Conservation (phyloP, 1,140 invertebrate species). For the Psix sp. region DNA sequence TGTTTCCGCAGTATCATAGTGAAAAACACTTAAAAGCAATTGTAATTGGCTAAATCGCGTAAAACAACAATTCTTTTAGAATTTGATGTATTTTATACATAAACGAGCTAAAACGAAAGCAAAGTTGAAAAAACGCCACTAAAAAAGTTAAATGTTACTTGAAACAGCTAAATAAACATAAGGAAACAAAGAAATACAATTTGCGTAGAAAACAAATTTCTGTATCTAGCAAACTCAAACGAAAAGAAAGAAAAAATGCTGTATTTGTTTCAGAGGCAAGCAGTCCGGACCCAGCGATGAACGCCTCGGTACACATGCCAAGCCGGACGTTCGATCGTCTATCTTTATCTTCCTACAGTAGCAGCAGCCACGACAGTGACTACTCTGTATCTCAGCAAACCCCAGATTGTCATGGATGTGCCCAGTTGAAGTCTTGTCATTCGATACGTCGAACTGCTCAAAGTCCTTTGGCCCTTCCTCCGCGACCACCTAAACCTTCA, state of each 20-base stretch:
- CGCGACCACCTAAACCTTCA: constrained; percentile 71
- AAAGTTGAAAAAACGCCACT: too few species aligned
- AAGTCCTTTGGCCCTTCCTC: constrained; percentile 65
- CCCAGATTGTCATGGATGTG: constrained; percentile 65
- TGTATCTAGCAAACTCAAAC: too few species aligned
- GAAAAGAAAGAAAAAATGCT: neutral
- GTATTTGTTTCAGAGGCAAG: constrained; percentile 42
- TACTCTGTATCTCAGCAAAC: constrained; percentile 66
- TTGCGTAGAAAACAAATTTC: too few species aligned
- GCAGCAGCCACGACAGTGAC: constrained; percentile 73
- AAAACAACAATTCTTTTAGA: too few species aligned
- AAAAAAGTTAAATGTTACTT: too few species aligned
- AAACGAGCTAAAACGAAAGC: too few species aligned
- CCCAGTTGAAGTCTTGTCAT: constrained; percentile 25
- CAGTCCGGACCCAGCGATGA: constrained; percentile 63
- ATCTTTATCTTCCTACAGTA: constrained; percentile 74
- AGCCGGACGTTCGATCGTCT: constrained; percentile 70
- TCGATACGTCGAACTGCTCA: constrained; percentile 40
- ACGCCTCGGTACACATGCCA: constrained; percentile 64
- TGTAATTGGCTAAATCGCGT: too few species aligned
- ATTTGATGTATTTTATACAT: too few species aligned
- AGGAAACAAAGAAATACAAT: too few species aligned
- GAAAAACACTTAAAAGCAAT: too few species aligned
- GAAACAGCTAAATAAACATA: too few species aligned
- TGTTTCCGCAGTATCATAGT: too few species aligned